Conservation (phyloP, 2,888 invertebrate genomes). For the Nomada lathburiana region DNA sequence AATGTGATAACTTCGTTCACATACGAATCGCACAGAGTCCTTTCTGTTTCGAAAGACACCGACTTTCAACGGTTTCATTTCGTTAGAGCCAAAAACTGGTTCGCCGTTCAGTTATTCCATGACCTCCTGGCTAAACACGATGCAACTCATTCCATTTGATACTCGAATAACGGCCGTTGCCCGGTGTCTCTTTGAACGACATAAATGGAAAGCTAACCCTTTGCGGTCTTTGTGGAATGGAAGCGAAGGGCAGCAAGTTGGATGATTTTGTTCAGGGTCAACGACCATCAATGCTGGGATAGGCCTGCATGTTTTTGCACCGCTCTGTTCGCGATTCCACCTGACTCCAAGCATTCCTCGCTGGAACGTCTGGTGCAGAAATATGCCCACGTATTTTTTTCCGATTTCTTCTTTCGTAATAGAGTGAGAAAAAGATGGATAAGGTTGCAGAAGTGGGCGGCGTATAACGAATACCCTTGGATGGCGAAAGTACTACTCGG, state of each 20-base stretch:
- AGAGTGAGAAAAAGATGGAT: background rate
- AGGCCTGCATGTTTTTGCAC: constrained; percentile 24
- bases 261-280: constrained; percentile 57
- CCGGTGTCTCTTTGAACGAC: constrained; percentile 54
- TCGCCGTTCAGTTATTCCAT: constrained; percentile 42
- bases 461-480: background rate
- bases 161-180: constrained; percentile 42
- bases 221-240: constrained; percentile 52
- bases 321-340: constrained; percentile 3
- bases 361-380: constrained; percentile 3
- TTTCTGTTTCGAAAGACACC: background rate
- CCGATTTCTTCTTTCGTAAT: background rate
- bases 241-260: constrained; percentile 46
- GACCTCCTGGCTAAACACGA: constrained; percentile 49
- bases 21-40: background rate
- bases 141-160: constrained; percentile 58
- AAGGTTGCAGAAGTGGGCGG: background rate
- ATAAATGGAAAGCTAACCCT: constrained; percentile 57
- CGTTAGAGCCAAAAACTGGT: constrained; percentile 10
- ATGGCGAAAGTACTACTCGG: background rate
- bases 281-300: constrained; percentile 45
- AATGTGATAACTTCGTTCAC: background rate
- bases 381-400: background rate
- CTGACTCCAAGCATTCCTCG: constrained; percentile 2
- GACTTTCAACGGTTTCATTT: constrained; percentile 24